A percentile compares a stretch with the other conserved stretches of the same genome.
Conservation (phyloP, 2,797 vertebrate species). For the Labroides dimidiatus region DNA sequence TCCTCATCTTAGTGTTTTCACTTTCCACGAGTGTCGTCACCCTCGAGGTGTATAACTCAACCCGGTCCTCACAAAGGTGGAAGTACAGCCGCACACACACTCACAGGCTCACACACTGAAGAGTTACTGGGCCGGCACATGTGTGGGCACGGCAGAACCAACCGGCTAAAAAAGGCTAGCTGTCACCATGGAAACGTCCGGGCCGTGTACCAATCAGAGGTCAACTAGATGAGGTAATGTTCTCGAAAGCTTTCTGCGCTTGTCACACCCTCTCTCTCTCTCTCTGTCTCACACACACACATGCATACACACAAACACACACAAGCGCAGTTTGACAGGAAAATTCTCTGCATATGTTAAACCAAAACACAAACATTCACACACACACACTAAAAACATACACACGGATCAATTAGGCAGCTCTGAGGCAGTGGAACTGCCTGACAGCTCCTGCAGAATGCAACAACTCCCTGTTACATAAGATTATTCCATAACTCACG, state of each 20-base stretch:
- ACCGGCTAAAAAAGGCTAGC: slow-evolving; percentile 70
- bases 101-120: slow-evolving; percentile 15
- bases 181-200: slow-evolving; percentile 76
- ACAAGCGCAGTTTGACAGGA: slow-evolving; percentile 1
- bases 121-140: slow-evolving; percentile 40
- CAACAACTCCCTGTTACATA: slow-evolving; percentile 51
- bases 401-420: slow-evolving; percentile 10
- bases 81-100: background rate
- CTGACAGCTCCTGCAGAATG: slow-evolving; percentile 3
- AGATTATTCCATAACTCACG: slow-evolving; percentile 43
- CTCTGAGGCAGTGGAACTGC: slow-evolving; percentile 10
- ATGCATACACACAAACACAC: slow-evolving; percentile 3
- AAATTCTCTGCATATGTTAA: slow-evolving; percentile 2
- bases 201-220: slow-evolving; percentile 75
- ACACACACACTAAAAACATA: slow-evolving; percentile 17
- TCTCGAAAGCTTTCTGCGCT: slow-evolving; percentile 60
- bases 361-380: background rate
- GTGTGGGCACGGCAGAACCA: slow-evolving; percentile 69
- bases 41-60: background rate
- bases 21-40: background rate
- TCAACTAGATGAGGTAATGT: slow-evolving; percentile 80
- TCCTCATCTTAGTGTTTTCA: background rate
- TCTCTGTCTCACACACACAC: background rate
- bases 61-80: slow-evolving; percentile 28
- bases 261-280: slow-evolving; percentile 28